Evolutionary conservation across 1,140 invertebrate species (phyloP), one percentile per base, ranked within the genome.

Genomic region (Cyclargus thomasi): DNA sequence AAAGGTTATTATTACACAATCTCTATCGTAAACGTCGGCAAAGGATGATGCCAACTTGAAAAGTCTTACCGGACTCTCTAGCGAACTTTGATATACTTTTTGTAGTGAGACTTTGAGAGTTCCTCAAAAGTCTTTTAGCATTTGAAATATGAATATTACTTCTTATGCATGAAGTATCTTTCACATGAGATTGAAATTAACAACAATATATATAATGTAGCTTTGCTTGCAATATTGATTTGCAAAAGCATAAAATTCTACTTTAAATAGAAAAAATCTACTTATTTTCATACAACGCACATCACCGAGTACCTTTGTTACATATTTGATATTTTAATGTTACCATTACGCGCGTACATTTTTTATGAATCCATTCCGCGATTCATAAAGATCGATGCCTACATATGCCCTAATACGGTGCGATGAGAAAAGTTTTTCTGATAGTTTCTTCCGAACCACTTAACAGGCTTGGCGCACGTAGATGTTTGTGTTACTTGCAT

Each of bases 381-480:
- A 20, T 39, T 36, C 55, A 6, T 17, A 36, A 55, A 36, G 36
- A 67, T 57, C 65, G 65, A 71, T 57, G 39, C 55, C 39, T 74
- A 76, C 73, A 74, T 82, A 79, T 76, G 70, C 82, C 78, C 78
- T 83, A 86, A 88, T 81, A 81, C 81, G 81, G 76, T 76, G 85
- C 78, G 84, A 90, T 90, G 88, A 88, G 86, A 83, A 87, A 90
- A 88, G 80, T 90, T 90, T 88, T 81, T 78, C 79, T 81, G 85
- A 88, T 90, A 85, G 88, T 90, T 90, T 90, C 87, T 90, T 90
- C 86, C 86, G 86, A 88, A 90, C 88, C 86, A 90, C 88, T 90
- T 90, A 90, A 88, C 86, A 86, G 84, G 83, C 79, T 87, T 88
- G 87, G 86, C 86, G 87, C 84, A 90, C 80, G 86, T 81, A 85